Evolutionary conservation across 2,797 vertebrate genomes (phyloP).

Genomic region (Sebastes nivosus): DNA sequence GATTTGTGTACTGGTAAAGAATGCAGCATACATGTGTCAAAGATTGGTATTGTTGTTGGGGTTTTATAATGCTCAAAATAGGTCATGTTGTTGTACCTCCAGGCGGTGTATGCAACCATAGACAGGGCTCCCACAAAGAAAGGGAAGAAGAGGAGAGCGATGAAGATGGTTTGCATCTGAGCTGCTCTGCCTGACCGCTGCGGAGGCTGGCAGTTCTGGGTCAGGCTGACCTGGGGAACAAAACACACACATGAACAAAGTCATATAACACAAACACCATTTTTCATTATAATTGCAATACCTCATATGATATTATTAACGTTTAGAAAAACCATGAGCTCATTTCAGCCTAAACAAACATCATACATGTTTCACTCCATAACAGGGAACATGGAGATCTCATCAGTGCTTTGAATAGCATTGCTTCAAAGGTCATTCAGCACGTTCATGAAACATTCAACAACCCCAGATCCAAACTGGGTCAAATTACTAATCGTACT

Average conservation of each 20-base stretch:
- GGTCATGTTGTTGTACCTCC: slow-evolving; percentile 84
- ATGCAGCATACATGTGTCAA: not conserved
- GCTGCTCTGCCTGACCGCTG: slow-evolving; percentile 89
- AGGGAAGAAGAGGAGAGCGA: slow-evolving; percentile 92
- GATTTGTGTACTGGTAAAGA: not conserved
- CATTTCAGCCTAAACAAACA: not conserved
- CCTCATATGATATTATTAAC: not conserved
- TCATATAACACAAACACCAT: not conserved
- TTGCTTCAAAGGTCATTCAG: slow-evolving; percentile 31
- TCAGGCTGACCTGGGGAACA: slow-evolving; percentile 87
- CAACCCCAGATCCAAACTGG: slow-evolving; percentile 6
- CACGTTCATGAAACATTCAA: slow-evolving; percentile 62
- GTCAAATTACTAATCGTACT: slow-evolving; percentile 45
- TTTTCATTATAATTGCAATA: not conserved
- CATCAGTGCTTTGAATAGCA: slow-evolving; percentile 17
- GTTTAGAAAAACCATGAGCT: not conserved
- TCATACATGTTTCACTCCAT: not conserved
- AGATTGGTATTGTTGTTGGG: not conserved
- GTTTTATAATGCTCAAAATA: not conserved
- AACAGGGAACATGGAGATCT: not conserved
- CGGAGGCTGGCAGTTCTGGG: slow-evolving; percentile 92
- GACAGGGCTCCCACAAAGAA: slow-evolving; percentile 89
- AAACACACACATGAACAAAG: not conserved
- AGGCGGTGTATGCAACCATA: slow-evolving; percentile 87
- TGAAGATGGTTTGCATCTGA: slow-evolving; percentile 93